A percentile compares a stretch with the other conserved stretches of the same genome.
phyloP scores from a whole-genome alignment of 2,113 vertebrate species.

The Polypterus bichir region DNA sequence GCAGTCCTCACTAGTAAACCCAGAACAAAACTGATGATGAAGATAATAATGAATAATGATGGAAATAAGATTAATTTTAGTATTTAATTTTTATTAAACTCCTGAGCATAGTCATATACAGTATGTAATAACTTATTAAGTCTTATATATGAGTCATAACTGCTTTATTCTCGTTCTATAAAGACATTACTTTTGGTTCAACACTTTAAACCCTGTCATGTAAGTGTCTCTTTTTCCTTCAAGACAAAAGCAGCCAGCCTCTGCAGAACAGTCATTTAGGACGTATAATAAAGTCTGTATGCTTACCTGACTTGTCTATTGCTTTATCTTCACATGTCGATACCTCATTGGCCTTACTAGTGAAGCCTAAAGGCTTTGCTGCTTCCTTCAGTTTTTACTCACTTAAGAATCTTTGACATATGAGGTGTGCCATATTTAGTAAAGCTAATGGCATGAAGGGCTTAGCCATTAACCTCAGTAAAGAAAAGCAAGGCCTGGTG shows the following conservation, averaged over 20 bases:
- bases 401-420: slow-evolving; percentile 52
- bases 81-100: not conserved
- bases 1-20: too few relatives aligned
- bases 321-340: slow-evolving; percentile 2
- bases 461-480: slow-evolving; percentile 75
- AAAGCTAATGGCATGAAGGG: slow-evolving; percentile 60
- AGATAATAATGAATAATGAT: not conserved
- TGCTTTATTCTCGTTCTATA: not conserved
- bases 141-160: not conserved
- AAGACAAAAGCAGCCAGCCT: too few relatives aligned
- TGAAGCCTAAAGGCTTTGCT: slow-evolving; percentile 8
- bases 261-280: too few relatives aligned
- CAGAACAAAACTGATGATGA: too few relatives aligned
- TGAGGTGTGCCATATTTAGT: slow-evolving; percentile 48
- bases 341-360: slow-evolving; percentile 28
- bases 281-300: not conserved
- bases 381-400: slow-evolving; percentile 31
- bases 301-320: not conserved
- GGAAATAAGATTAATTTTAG: not conserved
- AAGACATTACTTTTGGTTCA: not conserved
- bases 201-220: too few relatives aligned
- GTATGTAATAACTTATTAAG: not conserved
- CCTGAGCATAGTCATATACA: not conserved
- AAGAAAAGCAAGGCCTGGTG: slow-evolving; percentile 55
- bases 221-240: too few relatives aligned